Base-by-base conservation (phyloP, 2,113 vertebrate species). In the Acrocephalus arundinaceus region DNA sequence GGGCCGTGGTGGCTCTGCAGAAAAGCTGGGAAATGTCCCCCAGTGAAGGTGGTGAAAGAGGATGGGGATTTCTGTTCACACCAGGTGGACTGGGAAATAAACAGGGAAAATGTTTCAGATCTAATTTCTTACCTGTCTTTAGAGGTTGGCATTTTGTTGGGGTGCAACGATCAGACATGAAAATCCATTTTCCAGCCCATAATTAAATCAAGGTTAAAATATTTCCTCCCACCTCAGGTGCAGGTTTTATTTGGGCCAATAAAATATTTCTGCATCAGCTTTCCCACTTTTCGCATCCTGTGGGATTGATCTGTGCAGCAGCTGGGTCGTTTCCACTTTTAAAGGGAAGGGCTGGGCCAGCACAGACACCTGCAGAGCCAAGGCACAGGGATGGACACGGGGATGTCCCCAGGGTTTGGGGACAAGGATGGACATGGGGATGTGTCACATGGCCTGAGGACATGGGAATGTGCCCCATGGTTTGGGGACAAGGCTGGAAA, bases 271-370 rank as follows among this genome's bases (percentile, higher is more conserved):
- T 39, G 24, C 49, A 13, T 20, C 24, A 45, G 25, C 12, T 73
- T 54, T 31, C 28, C 35, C 59, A 66, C 4, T 16, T 25, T 6
- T 13, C 24, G 21, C 63, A 22, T 15, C 11, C 18, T 1, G 0
- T 15, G 52, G 48, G 68, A 55, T 39, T 2, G 24, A 11, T 27
- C 45, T 22, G 11, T 33, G 43, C 48, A 62, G 55, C 48, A 46
- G 5, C 24, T 13, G 62, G 0, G 2, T 3, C 24, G 21, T 7
- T 15, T 57, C 15, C 3, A 1, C 6, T 6, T 30, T 6, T n/a
- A 30, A 43, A 33, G 46, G 19, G 59, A 27, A 58, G 68, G 62
- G 11, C 31, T 31, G 11, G n/a, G 61, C 28, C 46, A 27, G 52
- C 15, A 7, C 3, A 11, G 25, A 30, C 24, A n/a, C 31, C 68